Percentiles rank a stretch among this genome's conserved stretches.
phyloP scores from a whole-genome alignment of 2,888 invertebrate genomes.

The Lithophane socia region DNA sequence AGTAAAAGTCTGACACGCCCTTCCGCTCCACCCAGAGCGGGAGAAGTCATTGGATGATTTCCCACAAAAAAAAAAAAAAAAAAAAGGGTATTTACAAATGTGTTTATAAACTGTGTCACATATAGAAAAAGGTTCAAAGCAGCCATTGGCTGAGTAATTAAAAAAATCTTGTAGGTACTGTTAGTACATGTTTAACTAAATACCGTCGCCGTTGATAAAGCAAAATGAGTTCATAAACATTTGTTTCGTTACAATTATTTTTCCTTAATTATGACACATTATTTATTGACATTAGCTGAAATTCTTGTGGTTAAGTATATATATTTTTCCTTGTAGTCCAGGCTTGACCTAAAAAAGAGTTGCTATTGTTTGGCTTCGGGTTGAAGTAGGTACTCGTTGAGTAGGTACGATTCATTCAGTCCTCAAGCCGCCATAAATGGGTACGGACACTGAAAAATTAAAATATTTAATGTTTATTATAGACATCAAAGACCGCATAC shows the following conservation, averaged over 20 bases:
- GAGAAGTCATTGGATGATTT: too few relatives aligned
- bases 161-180: too few relatives aligned
- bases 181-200: too few relatives aligned
- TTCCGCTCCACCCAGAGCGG: too few relatives aligned
- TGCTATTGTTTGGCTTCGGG: background rate
- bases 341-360: background rate
- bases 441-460: constrained; percentile 8
- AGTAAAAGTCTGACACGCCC: too few relatives aligned
- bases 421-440: background rate
- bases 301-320: background rate
- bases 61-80: too few relatives aligned
- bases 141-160: too few relatives aligned
- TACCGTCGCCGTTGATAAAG: too few relatives aligned
- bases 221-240: background rate
- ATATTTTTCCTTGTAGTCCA: background rate
- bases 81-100: background rate
- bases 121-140: background rate
- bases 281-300: background rate
- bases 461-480: background rate
- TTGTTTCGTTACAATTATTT: background rate
- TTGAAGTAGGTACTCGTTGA: background rate
- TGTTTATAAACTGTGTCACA: background rate
- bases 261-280: background rate
- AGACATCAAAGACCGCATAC: background rate
- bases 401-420: background rate